Evolutionary conservation across 1,140 invertebrate genomes (phyloP).

Genomic region (Temnothorax longispinosus): DNA sequence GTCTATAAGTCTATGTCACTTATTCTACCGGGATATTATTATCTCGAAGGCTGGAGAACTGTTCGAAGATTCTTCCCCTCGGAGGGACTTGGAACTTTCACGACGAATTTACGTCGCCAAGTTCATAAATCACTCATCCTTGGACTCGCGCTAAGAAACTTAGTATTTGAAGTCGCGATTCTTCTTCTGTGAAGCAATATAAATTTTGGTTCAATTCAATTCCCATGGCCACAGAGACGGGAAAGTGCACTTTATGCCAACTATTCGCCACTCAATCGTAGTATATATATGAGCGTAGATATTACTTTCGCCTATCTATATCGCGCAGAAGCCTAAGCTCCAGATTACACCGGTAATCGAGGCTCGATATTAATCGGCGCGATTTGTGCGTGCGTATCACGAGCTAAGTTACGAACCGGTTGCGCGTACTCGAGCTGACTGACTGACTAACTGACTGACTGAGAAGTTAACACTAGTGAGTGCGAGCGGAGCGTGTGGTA

Average conservation of each 20-base stretch:
- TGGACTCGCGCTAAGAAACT: constrained; percentile 3
- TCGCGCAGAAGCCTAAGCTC: not conserved
- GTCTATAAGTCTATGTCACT: not conserved
- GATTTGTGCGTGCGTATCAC: not conserved
- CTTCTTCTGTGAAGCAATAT: not conserved
- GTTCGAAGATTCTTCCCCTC: not conserved
- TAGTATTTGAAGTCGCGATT: not conserved
- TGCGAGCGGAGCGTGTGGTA: constrained; percentile 63
- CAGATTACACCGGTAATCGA: not conserved
- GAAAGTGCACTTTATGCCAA: not conserved
- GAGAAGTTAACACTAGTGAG: constrained; percentile 58
- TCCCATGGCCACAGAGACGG: not conserved
- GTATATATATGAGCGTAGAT: not conserved
- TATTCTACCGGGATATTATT: not conserved
- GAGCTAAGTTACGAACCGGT: constrained; percentile 45
- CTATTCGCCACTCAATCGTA: not conserved
- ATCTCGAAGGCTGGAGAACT: constrained; percentile 1
- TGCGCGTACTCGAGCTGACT: constrained; percentile 72
- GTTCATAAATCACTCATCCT: constrained; percentile 32
- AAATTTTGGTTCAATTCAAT: constrained; percentile 15
- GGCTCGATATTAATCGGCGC: constrained; percentile 17
- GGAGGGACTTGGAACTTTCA: constrained; percentile 1
- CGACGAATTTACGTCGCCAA: constrained; percentile 5
- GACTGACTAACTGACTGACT: constrained; percentile 71
- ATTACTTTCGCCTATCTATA: not conserved